phyloP scores from a whole-genome alignment of 2,797 vertebrate genomes.

The Intellagama lesueurii region DNA sequence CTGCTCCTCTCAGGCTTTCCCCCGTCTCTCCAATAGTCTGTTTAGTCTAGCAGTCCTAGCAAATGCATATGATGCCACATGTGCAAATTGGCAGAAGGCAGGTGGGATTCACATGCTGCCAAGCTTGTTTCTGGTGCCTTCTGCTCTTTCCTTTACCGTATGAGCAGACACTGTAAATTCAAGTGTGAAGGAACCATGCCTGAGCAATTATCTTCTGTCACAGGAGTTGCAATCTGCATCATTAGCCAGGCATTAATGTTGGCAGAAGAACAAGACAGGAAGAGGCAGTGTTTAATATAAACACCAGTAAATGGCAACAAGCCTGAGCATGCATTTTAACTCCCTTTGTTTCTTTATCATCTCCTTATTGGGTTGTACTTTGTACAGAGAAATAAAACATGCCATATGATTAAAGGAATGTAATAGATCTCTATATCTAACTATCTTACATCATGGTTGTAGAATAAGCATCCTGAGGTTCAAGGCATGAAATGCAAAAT shows the following conservation, averaged over 20 bases:
- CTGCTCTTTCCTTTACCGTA: not conserved
- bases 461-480: not conserved
- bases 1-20: too few species aligned
- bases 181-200: constrained; percentile 33
- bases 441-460: not conserved
- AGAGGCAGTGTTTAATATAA: constrained; percentile 31
- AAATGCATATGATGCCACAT: rapidly evolving
- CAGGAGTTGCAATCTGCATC: not conserved
- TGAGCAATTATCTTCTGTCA: constrained; percentile 16
- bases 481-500: not conserved
- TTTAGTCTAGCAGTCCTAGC: not conserved
- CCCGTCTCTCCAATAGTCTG: not conserved
- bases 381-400: constrained; percentile 36
- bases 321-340: not conserved
- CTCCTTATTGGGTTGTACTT: constrained; percentile 34
- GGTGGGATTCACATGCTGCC: not conserved
- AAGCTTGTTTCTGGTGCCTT: constrained; percentile 16
- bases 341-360: constrained; percentile 28
- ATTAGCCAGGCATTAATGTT: not conserved
- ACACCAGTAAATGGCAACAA: constrained; percentile 18
- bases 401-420: not conserved
- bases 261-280: constrained; percentile 33
- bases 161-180: not conserved
- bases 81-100: not conserved
- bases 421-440: not conserved